Percentiles rank a stretch among this genome's conserved stretches.
phyloP scores from a whole-genome alignment of 2,888 invertebrate genomes.

The Belgica antarctica region DNA sequence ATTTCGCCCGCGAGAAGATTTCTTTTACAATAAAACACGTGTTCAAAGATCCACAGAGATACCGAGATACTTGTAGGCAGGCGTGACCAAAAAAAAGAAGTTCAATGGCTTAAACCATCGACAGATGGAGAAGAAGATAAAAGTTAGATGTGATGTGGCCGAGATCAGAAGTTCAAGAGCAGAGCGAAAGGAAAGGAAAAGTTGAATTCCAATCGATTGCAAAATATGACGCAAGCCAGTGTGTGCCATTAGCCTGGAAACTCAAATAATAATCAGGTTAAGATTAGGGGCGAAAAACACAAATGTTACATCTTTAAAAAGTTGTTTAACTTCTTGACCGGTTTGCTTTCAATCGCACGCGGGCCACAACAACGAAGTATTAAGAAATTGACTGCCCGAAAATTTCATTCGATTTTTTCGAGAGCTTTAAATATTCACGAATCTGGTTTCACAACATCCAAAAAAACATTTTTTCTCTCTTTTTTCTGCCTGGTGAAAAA shows the following conservation, averaged over 20 bases:
- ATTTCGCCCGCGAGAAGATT: neutral
- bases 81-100: neutral
- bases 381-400: conserved; percentile 28
- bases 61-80: neutral
- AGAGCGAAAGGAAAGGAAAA: neutral
- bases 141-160: neutral
- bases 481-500: neutral
- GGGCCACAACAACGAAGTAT: conserved; percentile 1
- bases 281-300: neutral
- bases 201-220: neutral
- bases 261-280: conserved; percentile 4
- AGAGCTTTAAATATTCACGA: conserved; percentile 29
- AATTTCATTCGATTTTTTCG: conserved; percentile 4
- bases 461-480: neutral
- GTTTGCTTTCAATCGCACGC: neutral
- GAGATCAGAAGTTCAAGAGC: conserved; percentile 25
- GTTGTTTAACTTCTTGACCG: neutral
- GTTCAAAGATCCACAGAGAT: neutral
- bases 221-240: neutral
- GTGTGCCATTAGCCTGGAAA: neutral
- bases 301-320: neutral
- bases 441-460: conserved; percentile 41
- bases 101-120: neutral
- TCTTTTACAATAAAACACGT: conserved; percentile 9
- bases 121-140: neutral